Conservation (phyloP, 2,113 vertebrate species). For the human region DNA sequence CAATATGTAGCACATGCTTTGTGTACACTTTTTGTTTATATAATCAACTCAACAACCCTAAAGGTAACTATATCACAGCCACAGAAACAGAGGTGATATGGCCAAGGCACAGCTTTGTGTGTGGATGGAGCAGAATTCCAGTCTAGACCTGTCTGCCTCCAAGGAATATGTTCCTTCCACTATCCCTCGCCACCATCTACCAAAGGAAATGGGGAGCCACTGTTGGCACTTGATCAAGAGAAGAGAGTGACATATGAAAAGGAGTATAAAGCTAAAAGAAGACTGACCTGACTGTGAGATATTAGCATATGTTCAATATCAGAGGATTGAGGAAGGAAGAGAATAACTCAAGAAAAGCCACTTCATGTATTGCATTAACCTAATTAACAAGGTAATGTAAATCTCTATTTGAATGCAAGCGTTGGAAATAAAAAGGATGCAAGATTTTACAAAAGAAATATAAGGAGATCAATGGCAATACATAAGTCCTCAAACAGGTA, state of each 20-base stretch:
- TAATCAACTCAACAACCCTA: not conserved
- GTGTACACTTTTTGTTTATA: not conserved
- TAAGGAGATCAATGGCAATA: not conserved
- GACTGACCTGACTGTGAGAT: not conserved
- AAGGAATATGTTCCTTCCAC: not conserved
- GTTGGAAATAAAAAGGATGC: not conserved
- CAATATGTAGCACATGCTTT: not conserved
- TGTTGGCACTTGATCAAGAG: not conserved
- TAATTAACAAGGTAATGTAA: not conserved
- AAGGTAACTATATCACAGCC: not conserved
- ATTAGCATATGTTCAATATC: not conserved
- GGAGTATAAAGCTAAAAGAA: not conserved
- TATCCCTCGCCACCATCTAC: too few species aligned
- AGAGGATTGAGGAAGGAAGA: not conserved
- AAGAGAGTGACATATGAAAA: not conserved
- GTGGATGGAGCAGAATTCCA: not conserved
- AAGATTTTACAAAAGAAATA: not conserved
- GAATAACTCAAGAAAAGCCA: not conserved
- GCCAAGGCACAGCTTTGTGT: not conserved
- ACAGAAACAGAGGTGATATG: not conserved
- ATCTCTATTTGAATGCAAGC: not conserved
- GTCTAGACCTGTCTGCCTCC: not conserved
- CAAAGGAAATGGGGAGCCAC: not conserved
- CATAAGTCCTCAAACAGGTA: not conserved
- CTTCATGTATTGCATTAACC: not conserved